A percentile compares a stretch with the other conserved stretches of the same genome.
These are phyloP conservation scores for Calliphora vicina DNA, from an alignment of 1,140 invertebrate species.

Conservation along the genomic window DNA sequence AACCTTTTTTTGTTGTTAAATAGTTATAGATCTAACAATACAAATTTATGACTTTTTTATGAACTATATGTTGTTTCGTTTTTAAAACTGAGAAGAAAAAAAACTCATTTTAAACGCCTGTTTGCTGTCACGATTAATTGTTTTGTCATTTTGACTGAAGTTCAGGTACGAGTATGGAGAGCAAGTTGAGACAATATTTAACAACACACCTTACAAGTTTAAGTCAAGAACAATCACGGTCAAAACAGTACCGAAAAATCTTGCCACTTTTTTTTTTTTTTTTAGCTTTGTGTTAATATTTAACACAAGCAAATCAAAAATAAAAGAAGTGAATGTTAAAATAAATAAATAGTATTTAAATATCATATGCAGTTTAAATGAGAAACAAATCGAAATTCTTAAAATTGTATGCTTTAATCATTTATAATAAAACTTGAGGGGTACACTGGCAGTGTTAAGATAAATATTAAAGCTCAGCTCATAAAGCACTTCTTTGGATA, in stretches of 20 bases:
- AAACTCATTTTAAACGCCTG: conserved; percentile 30
- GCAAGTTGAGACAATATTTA: background rate
- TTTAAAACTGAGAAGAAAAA: background rate
- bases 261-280: background rate
- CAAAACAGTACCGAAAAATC: background rate
- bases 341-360: background rate
- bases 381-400: background rate
- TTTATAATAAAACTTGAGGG: no score
- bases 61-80: background rate
- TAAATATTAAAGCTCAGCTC: background rate
- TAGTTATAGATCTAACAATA: background rate
- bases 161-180: background rate
- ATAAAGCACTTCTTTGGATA: background rate
- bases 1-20: background rate
- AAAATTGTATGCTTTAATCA: no score
- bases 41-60: background rate
- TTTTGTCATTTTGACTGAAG: conserved; percentile 32
- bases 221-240: background rate
- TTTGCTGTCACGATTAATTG: conserved; percentile 33
- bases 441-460: background rate
- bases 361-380: background rate
- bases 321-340: background rate
- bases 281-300: background rate
- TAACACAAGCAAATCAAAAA: background rate
- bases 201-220: background rate